phyloP scores from a whole-genome alignment of 2,888 invertebrate species.

The Psylliodes chrysocephalus region DNA sequence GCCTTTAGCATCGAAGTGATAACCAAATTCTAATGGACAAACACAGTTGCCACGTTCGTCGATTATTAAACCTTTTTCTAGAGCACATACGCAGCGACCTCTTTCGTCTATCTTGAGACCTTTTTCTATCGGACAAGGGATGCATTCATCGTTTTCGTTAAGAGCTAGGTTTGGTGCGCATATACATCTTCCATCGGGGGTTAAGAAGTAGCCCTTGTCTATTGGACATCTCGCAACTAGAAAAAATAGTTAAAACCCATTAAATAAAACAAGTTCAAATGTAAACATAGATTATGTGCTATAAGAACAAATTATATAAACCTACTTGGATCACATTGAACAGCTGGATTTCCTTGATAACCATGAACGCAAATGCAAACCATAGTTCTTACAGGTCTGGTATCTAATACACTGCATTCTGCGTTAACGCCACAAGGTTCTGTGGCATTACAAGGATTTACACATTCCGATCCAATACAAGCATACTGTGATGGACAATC shows the following conservation, averaged over 20 bases:
- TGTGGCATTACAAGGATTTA: slow-evolving; percentile 83
- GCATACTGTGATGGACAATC: slow-evolving; percentile 87
- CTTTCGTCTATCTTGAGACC: slow-evolving; percentile 81
- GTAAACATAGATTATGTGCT: not conserved
- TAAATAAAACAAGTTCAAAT: not conserved
- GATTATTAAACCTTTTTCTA: slow-evolving; percentile 80
- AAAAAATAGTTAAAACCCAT: slow-evolving; percentile 48
- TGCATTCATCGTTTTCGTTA: slow-evolving; percentile 81
- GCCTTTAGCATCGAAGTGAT: slow-evolving; percentile 70
- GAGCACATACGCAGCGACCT: slow-evolving; percentile 85
- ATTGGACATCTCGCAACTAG: slow-evolving; percentile 71
- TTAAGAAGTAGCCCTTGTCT: slow-evolving; percentile 75
- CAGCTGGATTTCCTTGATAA: slow-evolving; percentile 87
- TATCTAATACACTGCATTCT: slow-evolving; percentile 81
- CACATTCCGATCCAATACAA: slow-evolving; percentile 83
- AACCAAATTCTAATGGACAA: slow-evolving; percentile 77
- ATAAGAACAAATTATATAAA: slow-evolving; percentile 46
- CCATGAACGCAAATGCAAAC: slow-evolving; percentile 88
- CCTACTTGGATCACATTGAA: slow-evolving; percentile 84
- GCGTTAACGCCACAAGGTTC: slow-evolving; percentile 86
- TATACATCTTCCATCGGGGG: slow-evolving; percentile 74
- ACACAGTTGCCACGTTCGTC: slow-evolving; percentile 82
- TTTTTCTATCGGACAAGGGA: slow-evolving; percentile 75
- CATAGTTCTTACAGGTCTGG: slow-evolving; percentile 87
- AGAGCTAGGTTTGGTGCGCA: slow-evolving; percentile 83